Base-by-base conservation (phyloP, 1,140 invertebrate species). In the Rhynchophorus ferrugineus region DNA sequence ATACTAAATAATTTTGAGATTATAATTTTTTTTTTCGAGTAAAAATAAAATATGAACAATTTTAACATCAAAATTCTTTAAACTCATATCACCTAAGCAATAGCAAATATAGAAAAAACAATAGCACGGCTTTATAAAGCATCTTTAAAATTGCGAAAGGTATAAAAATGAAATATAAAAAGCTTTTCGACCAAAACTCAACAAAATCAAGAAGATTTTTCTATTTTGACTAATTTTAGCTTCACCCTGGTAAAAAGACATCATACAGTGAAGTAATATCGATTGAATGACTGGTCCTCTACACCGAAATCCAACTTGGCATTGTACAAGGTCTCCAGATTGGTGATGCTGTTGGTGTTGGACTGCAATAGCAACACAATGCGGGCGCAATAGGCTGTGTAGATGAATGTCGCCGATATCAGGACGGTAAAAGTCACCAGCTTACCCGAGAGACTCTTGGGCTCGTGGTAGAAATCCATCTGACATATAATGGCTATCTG, bases 281-380 rank as follows among this genome's bases (percentile, higher is more conserved):
- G 73, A 56, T 75, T 77, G 56, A 76, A 82, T 13, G 79, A 42
- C 2, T 72, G 21, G 72, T 75, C 55, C 51, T 80, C 73, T 1
- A 74, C 77, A 0, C 74, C 80, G 19, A 81, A 64, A 51, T 73
- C 74, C 2, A 82, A 65, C 20, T 77, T 73, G 8, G 79, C 79
- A 19, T 68, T 44, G 2, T 70, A 58, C 3, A 77, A 59, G 48
- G 74, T 70, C 3, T 64, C 21, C 1, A 71, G 5, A 7, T 64
- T 73, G 17, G 64, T 65, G 6, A 76, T 75, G 9, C 67, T 71
- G 3, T 67, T 57, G 1, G 68, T 67, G 2, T 71, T 70, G 1
- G 71, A 70, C 50, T 75, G 73, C 2, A 76, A 56, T 17, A 76
- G 50, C 6, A 69, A 68, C 1, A 76, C 74, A 43, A 69, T 68